Conservation (phyloP, 2,113 vertebrate genomes). For the Pituophis catenifer region DNA sequence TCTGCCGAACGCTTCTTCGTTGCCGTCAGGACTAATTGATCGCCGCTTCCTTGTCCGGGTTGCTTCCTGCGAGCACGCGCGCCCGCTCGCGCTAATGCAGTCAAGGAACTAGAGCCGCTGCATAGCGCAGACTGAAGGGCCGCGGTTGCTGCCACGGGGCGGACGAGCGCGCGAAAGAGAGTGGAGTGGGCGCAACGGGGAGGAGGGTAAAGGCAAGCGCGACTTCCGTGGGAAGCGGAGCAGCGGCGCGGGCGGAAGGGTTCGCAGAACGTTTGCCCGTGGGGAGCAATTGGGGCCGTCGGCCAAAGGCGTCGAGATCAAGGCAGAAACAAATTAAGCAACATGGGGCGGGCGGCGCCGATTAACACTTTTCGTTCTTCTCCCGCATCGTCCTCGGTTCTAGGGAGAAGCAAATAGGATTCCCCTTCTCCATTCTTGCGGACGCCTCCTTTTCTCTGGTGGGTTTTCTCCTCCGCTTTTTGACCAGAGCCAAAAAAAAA, state of each 20-base stretch:
- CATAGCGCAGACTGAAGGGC: conserved; percentile 39
- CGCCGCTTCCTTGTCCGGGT: neutral
- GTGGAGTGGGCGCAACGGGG: neutral
- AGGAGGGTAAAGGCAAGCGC: neutral
- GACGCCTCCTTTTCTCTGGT: neutral
- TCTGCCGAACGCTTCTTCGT: conserved; percentile 53
- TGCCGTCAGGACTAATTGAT: conserved; percentile 63
- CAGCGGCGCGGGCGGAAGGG: neutral
- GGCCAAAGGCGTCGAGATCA: neutral
- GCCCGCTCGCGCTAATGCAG: conserved; percentile 41
- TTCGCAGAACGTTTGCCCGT: neutral
- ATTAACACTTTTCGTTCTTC: neutral
- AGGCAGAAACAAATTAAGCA: neutral
- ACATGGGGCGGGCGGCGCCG: neutral
- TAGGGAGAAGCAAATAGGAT: neutral
- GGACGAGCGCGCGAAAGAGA: neutral
- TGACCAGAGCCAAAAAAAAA: neutral
- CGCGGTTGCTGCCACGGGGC: conserved; percentile 31
- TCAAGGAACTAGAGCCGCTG: conserved; percentile 35
- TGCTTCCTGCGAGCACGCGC: neutral
- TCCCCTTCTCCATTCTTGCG: neutral
- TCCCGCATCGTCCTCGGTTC: neutral
- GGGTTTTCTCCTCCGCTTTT: neutral
- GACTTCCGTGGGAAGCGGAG: neutral
- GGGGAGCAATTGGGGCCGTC: neutral